These are phyloP conservation scores for Dolichopus griseipennis DNA, from an alignment of 2,888 invertebrate genomes.

Conservation along the genomic window DNA sequence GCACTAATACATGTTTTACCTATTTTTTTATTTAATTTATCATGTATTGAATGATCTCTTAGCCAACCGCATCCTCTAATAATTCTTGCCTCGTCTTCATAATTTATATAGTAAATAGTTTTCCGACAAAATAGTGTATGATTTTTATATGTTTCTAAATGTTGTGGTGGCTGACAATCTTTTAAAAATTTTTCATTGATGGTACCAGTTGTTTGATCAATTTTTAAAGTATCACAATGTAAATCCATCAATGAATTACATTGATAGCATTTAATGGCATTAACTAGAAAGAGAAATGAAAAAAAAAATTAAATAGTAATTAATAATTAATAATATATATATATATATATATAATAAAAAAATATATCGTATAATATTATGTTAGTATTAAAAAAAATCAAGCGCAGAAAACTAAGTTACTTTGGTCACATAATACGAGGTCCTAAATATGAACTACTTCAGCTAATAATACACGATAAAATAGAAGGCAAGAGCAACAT, in stretches of 20 bases:
- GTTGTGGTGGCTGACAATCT: slow-evolving; percentile 42
- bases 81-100: slow-evolving; percentile 43
- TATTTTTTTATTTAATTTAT: slow-evolving; percentile 23
- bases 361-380: too few relatives aligned
- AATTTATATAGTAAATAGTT: slow-evolving; percentile 52
- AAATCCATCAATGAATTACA: slow-evolving; percentile 64
- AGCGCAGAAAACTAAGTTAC: too few relatives aligned
- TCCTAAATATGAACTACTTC: too few relatives aligned
- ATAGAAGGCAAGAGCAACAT: too few relatives aligned
- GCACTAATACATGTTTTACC: slow-evolving; percentile 48
- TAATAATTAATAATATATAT: background rate
- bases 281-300: slow-evolving; percentile 38
- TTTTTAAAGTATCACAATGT: slow-evolving; percentile 52
- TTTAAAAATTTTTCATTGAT: slow-evolving; percentile 43
- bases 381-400: too few relatives aligned
- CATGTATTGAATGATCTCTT: slow-evolving; percentile 29
- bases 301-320: slow-evolving; percentile 9
- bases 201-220: slow-evolving; percentile 44
- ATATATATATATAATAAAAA: background rate
- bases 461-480: too few relatives aligned
- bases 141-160: slow-evolving; percentile 33
- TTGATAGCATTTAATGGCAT: slow-evolving; percentile 58
- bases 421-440: too few relatives aligned
- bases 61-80: slow-evolving; percentile 57
- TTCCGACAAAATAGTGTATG: slow-evolving; percentile 56